Conservation (phyloP, 2,113 vertebrate genomes). For the Dasyprocta punctata region DNA sequence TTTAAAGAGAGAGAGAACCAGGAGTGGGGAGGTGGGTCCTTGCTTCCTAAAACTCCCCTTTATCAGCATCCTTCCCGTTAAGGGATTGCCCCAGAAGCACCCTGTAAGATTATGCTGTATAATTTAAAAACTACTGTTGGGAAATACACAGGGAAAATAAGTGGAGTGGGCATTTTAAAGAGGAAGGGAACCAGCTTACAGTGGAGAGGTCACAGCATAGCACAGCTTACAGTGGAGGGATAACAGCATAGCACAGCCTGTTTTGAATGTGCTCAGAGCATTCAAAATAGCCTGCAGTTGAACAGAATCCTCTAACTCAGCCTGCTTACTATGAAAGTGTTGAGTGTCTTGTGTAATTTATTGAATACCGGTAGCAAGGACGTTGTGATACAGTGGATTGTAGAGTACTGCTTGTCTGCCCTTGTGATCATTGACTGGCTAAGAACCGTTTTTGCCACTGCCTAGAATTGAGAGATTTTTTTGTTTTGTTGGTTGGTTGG, state of each 20-base stretch:
- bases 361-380: not conserved
- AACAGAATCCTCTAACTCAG: not conserved
- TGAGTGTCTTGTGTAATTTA: not conserved
- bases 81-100: not conserved
- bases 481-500: not conserved
- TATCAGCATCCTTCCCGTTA: not conserved
- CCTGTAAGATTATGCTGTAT: not conserved
- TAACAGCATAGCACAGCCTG: not conserved
- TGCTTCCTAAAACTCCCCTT: not conserved
- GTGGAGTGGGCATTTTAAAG: not conserved
- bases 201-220: not conserved
- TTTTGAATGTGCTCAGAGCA: not conserved
- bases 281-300: not conserved
- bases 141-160: constrained; percentile 6
- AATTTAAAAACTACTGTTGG: constrained; percentile 43
- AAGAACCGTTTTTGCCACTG: not conserved
- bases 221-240: not conserved
- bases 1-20: constrained; percentile 30
- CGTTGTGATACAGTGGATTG: not conserved
- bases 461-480: not conserved
- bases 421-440: not conserved
- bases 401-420: not conserved
- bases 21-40: not conserved
- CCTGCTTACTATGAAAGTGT: not conserved
- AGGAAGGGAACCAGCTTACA: not conserved